phyloP scores from a whole-genome alignment of 1,140 invertebrate genomes.

The Drosophila nebulosa region DNA sequence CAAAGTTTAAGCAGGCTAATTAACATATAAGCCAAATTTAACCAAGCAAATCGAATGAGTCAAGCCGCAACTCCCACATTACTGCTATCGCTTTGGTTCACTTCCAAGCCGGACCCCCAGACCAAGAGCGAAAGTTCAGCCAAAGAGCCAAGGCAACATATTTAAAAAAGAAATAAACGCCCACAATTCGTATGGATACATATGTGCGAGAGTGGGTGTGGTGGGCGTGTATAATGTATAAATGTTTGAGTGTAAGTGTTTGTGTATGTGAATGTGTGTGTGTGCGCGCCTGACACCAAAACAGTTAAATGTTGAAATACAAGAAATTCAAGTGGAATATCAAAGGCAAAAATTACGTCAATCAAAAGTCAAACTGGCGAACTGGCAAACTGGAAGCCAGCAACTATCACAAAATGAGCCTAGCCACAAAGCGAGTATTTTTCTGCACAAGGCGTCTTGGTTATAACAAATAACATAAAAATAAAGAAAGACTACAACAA shows the following conservation, averaged over 20 bases:
- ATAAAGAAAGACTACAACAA: slow-evolving; percentile 9
- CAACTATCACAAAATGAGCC: slow-evolving; percentile 53
- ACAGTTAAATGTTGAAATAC: slow-evolving; percentile 78
- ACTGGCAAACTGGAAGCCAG: slow-evolving; percentile 44
- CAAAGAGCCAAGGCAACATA: slow-evolving; percentile 27
- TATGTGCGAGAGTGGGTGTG: slow-evolving; percentile 66
- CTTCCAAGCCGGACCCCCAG: slow-evolving; percentile 21
- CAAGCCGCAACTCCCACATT: slow-evolving; percentile 46
- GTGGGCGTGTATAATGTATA: slow-evolving; percentile 42
- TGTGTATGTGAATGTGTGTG: slow-evolving; percentile 60
- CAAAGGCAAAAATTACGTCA: slow-evolving; percentile 78
- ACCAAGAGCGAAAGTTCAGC: slow-evolving; percentile 59
- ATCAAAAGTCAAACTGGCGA: slow-evolving; percentile 67
- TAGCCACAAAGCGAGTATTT: slow-evolving; percentile 52
- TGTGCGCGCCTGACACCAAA: slow-evolving; percentile 72
- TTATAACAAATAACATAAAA: slow-evolving; percentile 33
- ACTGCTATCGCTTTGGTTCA: slow-evolving; percentile 6
- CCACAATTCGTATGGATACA: slow-evolving; percentile 30
- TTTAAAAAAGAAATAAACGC: slow-evolving; percentile 37
- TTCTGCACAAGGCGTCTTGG: slow-evolving; percentile 65
- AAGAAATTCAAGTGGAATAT: slow-evolving; percentile 77
- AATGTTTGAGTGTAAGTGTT: slow-evolving; percentile 22
- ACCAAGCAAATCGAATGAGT: slow-evolving; percentile 48
- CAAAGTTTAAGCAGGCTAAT: slow-evolving; percentile 62
- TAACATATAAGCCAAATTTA: slow-evolving; percentile 59